Evolutionary conservation across 1,140 invertebrate genomes (phyloP).

Genomic region (Eurosta solidaginis): DNA sequence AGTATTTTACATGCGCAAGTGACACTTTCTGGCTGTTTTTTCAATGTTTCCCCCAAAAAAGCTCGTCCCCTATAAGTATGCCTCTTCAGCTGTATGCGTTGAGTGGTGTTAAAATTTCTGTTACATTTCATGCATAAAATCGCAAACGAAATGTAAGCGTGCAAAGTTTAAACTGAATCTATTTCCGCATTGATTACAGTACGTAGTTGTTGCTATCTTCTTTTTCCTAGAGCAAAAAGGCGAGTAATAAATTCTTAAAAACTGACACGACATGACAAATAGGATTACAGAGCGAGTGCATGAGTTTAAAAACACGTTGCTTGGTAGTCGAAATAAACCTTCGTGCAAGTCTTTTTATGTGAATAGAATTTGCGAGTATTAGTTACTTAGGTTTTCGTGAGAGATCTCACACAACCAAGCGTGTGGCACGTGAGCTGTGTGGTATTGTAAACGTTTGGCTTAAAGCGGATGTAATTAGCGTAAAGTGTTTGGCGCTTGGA

Average conservation of each 20-base stretch:
- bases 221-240: neutral
- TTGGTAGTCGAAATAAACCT: neutral
- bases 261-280: slow-evolving; percentile 59
- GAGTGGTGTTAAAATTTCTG: neutral
- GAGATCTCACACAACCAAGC: neutral
- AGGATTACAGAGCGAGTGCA: slow-evolving; percentile 48
- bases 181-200: too few relatives aligned
- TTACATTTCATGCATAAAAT: slow-evolving; percentile 40
- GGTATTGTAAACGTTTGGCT: neutral
- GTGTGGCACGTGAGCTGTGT: neutral
- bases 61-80: neutral
- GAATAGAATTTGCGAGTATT: neutral
- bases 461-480: neutral
- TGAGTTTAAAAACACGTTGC: slow-evolving; percentile 11
- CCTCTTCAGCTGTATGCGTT: neutral
- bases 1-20: neutral
- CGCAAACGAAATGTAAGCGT: slow-evolving; percentile 41
- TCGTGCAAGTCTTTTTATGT: neutral
- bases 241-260: slow-evolving; percentile 57
- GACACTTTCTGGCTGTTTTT: neutral
- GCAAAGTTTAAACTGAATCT: too few relatives aligned
- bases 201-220: neutral
- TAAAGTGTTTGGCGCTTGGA: neutral
- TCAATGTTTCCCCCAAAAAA: neutral
- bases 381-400: neutral